A percentile compares a stretch with the other conserved stretches of the same genome.
These are phyloP conservation scores for Spinibarbus caldwelli DNA, from an alignment of 2,797 vertebrate species.

Conservation along the genomic window DNA sequence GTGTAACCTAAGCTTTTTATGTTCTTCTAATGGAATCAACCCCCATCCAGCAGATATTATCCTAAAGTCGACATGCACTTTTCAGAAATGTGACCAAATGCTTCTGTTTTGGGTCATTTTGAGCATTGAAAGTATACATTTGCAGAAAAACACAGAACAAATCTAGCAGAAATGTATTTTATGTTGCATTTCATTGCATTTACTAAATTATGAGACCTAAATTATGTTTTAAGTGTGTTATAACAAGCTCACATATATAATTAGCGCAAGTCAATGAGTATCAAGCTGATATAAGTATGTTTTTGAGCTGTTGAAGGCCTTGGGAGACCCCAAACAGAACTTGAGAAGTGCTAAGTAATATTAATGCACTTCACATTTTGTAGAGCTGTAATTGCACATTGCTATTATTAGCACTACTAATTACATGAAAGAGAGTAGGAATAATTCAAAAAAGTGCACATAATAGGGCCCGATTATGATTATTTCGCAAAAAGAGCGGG, in stretches of 20 bases:
- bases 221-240: neutral
- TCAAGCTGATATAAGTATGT: neutral
- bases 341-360: neutral
- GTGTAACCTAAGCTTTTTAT: neutral
- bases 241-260: neutral
- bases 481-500: neutral
- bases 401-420: neutral
- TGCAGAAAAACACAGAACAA: neutral
- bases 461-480: neutral
- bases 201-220: neutral
- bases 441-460: neutral
- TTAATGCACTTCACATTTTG: neutral
- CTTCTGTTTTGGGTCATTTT: neutral
- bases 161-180: neutral
- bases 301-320: neutral
- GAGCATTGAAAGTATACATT: neutral
- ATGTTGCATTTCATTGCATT: neutral
- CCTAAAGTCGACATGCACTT: neutral
- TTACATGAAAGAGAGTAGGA: neutral
- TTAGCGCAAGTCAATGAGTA: neutral
- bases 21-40: neutral
- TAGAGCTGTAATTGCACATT: neutral
- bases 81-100: neutral
- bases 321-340: neutral
- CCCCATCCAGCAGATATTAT: neutral